A percentile compares a stretch with the other conserved stretches of the same genome.
These are phyloP conservation scores for Thelaira solivaga DNA, from an alignment of 2,888 invertebrate species.

Conservation along the genomic window DNA sequence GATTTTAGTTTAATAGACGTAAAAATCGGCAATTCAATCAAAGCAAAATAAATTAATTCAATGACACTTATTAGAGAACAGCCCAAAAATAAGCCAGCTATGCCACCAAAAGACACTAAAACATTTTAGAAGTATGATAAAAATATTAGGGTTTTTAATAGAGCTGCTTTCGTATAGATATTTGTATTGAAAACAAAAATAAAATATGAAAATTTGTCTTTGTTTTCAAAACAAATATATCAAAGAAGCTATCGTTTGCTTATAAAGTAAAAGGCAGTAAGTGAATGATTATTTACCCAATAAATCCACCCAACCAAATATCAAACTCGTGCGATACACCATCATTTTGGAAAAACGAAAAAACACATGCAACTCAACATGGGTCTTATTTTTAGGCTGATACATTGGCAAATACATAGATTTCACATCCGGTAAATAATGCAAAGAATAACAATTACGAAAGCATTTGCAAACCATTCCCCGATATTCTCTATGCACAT, in stretches of 20 bases:
- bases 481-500: too few species aligned
- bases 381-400: conserved; percentile 61
- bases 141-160: too few species aligned
- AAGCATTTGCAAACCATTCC: conserved; percentile 71
- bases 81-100: conserved; percentile 78
- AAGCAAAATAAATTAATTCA: conserved; percentile 75
- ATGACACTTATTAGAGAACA: conserved; percentile 77
- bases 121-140: background rate
- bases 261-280: too few species aligned
- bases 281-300: conserved; percentile 76
- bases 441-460: conserved; percentile 71
- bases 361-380: conserved; percentile 73
- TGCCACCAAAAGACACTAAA: conserved; percentile 77
- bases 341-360: conserved; percentile 72
- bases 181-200: background rate
- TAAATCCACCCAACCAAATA: conserved; percentile 77
- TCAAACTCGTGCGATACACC: conserved; percentile 76
- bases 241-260: too few species aligned
- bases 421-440: conserved; percentile 65
- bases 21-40: conserved; percentile 70
- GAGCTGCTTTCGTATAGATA: too few species aligned
- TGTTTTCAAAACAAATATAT: too few species aligned
- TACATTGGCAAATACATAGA: conserved; percentile 43
- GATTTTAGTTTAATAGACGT: too few species aligned
- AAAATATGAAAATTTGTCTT: background rate